A percentile compares a stretch with the other conserved stretches of the same genome.
Conservation (phyloP, 2,888 invertebrate species). For the Caenorhabditis panamensis region DNA sequence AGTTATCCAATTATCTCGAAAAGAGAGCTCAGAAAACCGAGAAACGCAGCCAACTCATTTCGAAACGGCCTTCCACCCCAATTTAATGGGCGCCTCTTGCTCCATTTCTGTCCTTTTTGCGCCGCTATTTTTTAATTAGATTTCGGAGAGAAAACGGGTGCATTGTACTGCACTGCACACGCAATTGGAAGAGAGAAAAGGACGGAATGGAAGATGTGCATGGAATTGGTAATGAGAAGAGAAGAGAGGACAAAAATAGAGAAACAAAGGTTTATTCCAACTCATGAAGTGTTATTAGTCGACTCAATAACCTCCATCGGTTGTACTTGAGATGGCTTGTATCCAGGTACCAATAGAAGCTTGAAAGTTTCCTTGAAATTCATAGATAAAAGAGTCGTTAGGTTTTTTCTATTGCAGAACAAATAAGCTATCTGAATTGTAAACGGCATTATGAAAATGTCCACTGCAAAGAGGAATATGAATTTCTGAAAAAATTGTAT, state of each 20-base stretch:
- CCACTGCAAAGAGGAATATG: too few relatives aligned
- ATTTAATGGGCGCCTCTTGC: slow-evolving; percentile 10
- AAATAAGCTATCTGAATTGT: too few relatives aligned
- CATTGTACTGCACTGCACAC: background rate
- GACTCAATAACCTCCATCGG: too few relatives aligned
- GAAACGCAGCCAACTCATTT: background rate
- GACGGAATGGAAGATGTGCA: background rate
- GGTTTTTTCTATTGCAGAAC: too few relatives aligned
- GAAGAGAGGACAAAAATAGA: background rate
- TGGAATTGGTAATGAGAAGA: background rate
- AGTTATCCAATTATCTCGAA: slow-evolving; percentile 3
- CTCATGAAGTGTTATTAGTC: too few relatives aligned
- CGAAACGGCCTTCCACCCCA: background rate
- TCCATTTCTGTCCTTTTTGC: background rate
- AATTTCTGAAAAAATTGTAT: too few relatives aligned
- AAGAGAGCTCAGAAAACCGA: background rate
- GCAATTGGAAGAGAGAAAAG: background rate
- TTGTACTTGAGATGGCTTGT: too few relatives aligned
- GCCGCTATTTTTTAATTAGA: slow-evolving; percentile 7
- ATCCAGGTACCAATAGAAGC: too few relatives aligned
- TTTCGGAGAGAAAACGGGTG: background rate
- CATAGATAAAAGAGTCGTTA: too few relatives aligned
- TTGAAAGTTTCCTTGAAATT: too few relatives aligned
- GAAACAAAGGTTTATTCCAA: too few relatives aligned
- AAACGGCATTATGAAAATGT: too few relatives aligned